phyloP scores from a whole-genome alignment of 2,888 invertebrate species.

The Lithophane leautieri region DNA sequence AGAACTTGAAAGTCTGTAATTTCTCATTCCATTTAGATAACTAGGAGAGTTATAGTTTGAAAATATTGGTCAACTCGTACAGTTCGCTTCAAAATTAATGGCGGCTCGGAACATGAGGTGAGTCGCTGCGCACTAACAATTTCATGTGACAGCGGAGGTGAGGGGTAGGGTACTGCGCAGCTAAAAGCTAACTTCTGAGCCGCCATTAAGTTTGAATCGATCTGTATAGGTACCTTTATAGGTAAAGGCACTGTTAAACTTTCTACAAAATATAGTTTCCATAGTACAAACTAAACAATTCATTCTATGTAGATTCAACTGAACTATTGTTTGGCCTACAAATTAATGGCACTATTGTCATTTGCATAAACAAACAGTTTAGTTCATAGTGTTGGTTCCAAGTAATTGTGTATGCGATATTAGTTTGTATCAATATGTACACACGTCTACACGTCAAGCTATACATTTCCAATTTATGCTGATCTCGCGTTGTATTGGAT shows the following conservation, averaged over 20 bases:
- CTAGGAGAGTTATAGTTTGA: not conserved
- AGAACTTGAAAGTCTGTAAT: not conserved
- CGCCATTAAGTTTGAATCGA: no score
- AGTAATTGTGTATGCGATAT: not conserved
- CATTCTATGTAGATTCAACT: not conserved
- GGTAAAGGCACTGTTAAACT: not conserved
- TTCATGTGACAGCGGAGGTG: no score
- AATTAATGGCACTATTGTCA: constrained; percentile 6
- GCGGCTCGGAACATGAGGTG: no score
- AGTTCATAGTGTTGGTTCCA: not conserved
- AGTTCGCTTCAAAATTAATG: no score
- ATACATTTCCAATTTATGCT: no score
- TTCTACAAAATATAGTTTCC: not conserved
- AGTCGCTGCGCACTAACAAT: no score
- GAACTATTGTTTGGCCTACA: constrained; percentile 16
- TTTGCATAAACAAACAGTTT: constrained; percentile 25
- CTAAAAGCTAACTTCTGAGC: no score
- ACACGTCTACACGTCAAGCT: no score
- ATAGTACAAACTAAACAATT: not conserved
- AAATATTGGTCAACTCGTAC: not conserved
- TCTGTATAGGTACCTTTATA: not conserved
- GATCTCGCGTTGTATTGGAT: no score
- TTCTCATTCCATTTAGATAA: not conserved
- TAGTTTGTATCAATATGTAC: not conserved
- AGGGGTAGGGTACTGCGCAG: no score